Evolutionary conservation across 2,797 vertebrate species (phyloP).

Genomic region (Nothura maculosa): DNA sequence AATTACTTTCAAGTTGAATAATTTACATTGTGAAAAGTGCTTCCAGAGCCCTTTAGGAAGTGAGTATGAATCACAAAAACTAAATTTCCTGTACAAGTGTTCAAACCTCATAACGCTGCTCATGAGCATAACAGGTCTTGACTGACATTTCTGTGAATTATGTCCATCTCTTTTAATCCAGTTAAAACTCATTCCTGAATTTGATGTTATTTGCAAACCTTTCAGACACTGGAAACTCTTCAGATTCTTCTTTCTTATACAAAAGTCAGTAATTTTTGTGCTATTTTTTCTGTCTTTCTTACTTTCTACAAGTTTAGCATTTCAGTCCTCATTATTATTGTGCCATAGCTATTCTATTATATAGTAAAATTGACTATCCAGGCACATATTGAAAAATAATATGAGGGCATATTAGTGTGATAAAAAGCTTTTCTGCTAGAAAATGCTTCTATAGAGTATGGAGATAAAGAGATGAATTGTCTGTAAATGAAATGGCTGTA

Average conservation of each 20-base stretch:
- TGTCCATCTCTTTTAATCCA: neutral
- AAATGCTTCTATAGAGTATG: neutral
- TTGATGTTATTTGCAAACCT: neutral
- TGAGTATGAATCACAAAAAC: neutral
- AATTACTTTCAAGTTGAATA: neutral
- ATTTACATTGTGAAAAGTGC: neutral
- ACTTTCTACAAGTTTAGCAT: neutral
- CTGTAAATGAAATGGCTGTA: neutral
- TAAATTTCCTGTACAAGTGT: neutral
- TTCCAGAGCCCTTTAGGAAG: neutral
- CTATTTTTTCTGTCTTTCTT: neutral
- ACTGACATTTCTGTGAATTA: neutral
- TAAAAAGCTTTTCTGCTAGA: neutral
- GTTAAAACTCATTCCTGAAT: neutral
- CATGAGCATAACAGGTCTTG: neutral
- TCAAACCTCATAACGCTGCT: neutral
- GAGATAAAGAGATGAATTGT: conserved; percentile 27
- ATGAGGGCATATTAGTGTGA: neutral
- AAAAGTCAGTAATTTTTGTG: neutral
- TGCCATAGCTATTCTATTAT: neutral
- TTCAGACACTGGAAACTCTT: neutral
- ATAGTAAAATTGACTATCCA: neutral
- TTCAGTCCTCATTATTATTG: neutral
- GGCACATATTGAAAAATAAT: neutral
- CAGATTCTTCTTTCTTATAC: neutral